Percentiles rank a stretch among this genome's conserved stretches.
Conservation (phyloP, 2,888 invertebrate genomes). For the Apodemia hepburni region DNA sequence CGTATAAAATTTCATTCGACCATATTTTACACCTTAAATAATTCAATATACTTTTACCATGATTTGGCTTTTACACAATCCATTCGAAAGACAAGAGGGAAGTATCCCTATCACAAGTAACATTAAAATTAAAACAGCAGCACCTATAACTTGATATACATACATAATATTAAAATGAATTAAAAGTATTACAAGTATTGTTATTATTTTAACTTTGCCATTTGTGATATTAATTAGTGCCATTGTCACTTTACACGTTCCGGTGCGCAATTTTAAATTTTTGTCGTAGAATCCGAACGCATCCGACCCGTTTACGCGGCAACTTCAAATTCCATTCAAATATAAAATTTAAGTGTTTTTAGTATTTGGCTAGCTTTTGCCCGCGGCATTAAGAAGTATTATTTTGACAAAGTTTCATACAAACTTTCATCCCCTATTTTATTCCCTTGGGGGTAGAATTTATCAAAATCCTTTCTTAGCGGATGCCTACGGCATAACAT, state of each 20-base stretch:
- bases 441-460: no score
- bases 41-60: conserved; percentile 71
- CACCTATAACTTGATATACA: conserved; percentile 72
- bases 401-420: no score
- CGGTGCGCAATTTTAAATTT: no score
- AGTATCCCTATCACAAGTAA: conserved; percentile 64
- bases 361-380: no score
- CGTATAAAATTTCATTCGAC: conserved; percentile 69
- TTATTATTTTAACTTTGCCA: conserved; percentile 13
- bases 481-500: no score
- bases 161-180: conserved; percentile 58
- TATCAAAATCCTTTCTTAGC: no score
- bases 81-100: conserved; percentile 66
- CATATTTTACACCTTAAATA: conserved; percentile 64
- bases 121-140: conserved; percentile 73
- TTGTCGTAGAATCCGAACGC: no score
- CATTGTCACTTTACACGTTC: not conserved
- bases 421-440: no score
- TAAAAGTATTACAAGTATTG: conserved; percentile 55
- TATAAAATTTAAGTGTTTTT: not conserved
- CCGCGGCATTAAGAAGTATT: no score
- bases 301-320: no score
- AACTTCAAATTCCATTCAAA: not conserved
- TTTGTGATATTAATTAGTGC: not conserved
- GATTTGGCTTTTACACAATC: conserved; percentile 67